A percentile compares a stretch with the other conserved stretches of the same genome.
Conservation (phyloP, 2,113 vertebrate genomes). For the Myotis lucifugus region DNA sequence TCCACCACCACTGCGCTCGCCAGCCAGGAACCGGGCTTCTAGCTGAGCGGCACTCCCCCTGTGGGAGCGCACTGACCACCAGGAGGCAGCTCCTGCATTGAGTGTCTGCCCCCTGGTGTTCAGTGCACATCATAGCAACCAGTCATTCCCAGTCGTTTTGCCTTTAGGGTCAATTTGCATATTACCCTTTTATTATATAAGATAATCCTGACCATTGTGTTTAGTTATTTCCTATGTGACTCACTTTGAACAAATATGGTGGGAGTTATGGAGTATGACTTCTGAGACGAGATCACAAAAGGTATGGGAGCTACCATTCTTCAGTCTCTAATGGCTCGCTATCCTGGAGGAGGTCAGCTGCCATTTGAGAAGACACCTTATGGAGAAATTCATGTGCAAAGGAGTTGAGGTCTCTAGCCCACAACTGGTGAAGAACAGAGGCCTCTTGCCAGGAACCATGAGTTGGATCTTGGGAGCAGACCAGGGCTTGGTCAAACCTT, state of each 20-base stretch:
- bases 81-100: no score
- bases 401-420: not conserved
- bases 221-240: not conserved
- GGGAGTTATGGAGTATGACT: not conserved
- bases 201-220: not conserved
- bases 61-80: no score
- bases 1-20: no score
- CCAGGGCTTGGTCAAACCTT: not conserved
- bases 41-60: no score
- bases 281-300: not conserved
- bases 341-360: not conserved
- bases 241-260: conserved; percentile 6
- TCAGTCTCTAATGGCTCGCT: not conserved
- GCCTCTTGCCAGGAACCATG: not conserved
- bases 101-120: no score
- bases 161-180: no score
- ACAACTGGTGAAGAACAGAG: not conserved
- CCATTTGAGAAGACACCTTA: not conserved
- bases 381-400: not conserved
- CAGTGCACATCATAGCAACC: no score
- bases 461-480: not conserved
- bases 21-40: no score
- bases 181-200: no score
- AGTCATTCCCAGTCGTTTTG: no score
- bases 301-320: not conserved